phyloP scores from a whole-genome alignment of 2,113 vertebrate genomes.

The Osmerus mordax region DNA sequence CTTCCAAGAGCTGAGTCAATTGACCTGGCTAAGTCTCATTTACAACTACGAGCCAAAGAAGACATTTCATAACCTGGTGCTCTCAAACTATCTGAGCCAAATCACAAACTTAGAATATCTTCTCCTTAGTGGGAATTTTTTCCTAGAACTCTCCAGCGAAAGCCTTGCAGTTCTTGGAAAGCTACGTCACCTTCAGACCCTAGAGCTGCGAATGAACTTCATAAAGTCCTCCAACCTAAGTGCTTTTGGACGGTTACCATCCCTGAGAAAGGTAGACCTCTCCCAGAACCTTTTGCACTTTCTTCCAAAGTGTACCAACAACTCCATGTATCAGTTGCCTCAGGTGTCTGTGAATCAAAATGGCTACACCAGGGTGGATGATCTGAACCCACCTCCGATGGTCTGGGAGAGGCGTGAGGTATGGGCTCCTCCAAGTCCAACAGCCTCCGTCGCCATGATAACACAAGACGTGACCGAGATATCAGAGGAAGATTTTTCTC shows the following conservation, averaged over 20 bases:
- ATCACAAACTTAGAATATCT: conserved; percentile 61
- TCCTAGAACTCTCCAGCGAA: conserved; percentile 50
- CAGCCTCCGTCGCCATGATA: not conserved
- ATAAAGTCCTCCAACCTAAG: conserved; percentile 55
- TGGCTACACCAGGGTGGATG: not conserved
- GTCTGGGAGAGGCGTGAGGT: conserved; percentile 10
- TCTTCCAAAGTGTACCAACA: conserved; percentile 25
- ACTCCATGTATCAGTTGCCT: not conserved
- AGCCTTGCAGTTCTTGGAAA: conserved; percentile 56
- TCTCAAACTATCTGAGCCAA: conserved; percentile 60
- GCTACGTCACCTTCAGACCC: conserved; percentile 51
- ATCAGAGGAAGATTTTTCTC: not conserved
- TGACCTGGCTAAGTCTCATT: conserved; percentile 67
- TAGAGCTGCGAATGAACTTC: conserved; percentile 76
- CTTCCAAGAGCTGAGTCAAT: conserved; percentile 61
- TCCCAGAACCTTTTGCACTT: conserved; percentile 75
- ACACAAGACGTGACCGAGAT: conserved; percentile 1
- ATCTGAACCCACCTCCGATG: conserved; percentile 7
- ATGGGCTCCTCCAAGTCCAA: conserved; percentile 10
- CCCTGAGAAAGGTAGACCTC: conserved; percentile 58
- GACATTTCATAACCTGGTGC: conserved; percentile 53
- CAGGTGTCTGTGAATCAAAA: conserved; percentile 31
- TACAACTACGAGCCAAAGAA: conserved; percentile 72
- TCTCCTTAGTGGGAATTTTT: conserved; percentile 73
- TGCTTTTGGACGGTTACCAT: conserved; percentile 47